Base-by-base conservation (phyloP, 2,888 invertebrate genomes). In the Baronia brevicornis region DNA sequence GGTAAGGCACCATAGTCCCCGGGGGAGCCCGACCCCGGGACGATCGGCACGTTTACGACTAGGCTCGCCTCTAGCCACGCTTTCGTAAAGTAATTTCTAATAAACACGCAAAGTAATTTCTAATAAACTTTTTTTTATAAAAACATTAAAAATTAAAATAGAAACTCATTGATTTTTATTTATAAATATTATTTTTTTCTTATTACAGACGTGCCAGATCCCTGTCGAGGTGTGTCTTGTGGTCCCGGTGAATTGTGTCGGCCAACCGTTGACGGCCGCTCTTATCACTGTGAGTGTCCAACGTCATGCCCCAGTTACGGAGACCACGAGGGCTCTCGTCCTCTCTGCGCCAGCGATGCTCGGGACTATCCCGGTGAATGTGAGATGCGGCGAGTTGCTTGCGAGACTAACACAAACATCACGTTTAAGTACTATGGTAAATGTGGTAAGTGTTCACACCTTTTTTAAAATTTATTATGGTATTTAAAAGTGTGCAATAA, bases 311-410 rank as follows among this genome's bases (percentile, higher is more conserved):
- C 92, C 33, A 90, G 88, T 65, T 93, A 92, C 74, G 94, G 94
- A 3, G 94, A 95, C 77, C 92, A 92, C 75, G 88, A 90, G 45
- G 91, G 91, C 37, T 91, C 92, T 17, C 84, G 89, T 32, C 90
- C 93, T 1, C 89, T 96, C 25, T 96, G 96, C 70, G 93, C 94
- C 66, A 85, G 90, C 58, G 94, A 96, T 77, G 94, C 93, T 4
- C 84, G 88, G 41, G 94, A 95, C 64, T 96, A 97, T 70, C 87
- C 88, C 36, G 94, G 92, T 60, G 91, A 92, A 50, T 97, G 96
- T 82, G 91, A 94, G 64, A 86, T 96, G 78, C 89, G 92, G 53
- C 86, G 90, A 44, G 88, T 90, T 27, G 91, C 95, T 5, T 97
- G 96, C 75, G 87, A 88, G 36, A 84, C 88, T 33, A 88, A 88